Evolutionary conservation across 2,797 vertebrate species (phyloP), one percentile per base, ranked within the genome.

Genomic region (Sebastes aleutianus): DNA sequence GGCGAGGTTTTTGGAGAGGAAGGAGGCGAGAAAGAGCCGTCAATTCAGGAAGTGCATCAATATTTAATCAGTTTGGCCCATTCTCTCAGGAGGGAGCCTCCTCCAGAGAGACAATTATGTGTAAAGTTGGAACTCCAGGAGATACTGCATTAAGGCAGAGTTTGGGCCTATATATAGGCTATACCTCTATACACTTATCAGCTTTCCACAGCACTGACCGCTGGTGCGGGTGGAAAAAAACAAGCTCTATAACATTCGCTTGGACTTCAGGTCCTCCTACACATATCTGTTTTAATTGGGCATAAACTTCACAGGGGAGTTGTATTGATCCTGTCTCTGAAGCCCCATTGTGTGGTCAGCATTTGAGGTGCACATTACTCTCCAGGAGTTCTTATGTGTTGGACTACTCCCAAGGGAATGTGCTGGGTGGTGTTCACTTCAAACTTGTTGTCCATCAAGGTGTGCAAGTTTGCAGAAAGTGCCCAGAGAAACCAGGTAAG

Each of bases 51-150:
- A 65, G 47, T 84, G 10, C 22, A 83, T 85, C 9, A 82, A 84
- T 90, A 87, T 88, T 89, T 89, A 74, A 89, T 84, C 24, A 76
- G 54, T 63, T 78, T 71, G 50, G 71, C 34, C 36, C 47, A 47
- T 74, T 83, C 26, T 67, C 66, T 73, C 59, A 73, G 56, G 26
- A 36, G 20, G 43, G 7, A 71, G 14, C 31, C 73, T 63, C 29
- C 70, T 64, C 65, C 29, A 64, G 77, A 68, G 77, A 88, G 29
- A 86, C 34, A 79, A 76, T 61, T 80, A 63, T 20, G 56, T 20
- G 13, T 75, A 31, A 57, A 54, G 32, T 5, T 47, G 8, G 29
- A 26, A 39, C 43, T 73, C 78, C 20, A 75, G 53, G 70, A 65
- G 29, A 56, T 29, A 26, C 39, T 70, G 31, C 34, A 82, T 43